Conservation (phyloP, 2,113 vertebrate species). For the Blennius ocellaris region DNA sequence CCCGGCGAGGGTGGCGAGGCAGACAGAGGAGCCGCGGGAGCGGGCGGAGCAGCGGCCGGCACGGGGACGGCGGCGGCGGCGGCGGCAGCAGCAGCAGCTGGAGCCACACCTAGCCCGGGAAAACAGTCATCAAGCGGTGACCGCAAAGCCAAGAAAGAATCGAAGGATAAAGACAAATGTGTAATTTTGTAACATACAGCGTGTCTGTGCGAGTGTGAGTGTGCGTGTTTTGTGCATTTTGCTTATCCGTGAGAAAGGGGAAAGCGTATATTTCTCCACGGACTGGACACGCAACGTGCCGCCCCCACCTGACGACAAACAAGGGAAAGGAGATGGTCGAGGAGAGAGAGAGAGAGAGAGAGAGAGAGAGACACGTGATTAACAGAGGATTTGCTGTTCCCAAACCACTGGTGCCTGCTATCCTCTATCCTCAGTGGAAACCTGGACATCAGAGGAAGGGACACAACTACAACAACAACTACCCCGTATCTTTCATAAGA, state of each 20-base stretch:
- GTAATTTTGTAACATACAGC: constrained; percentile 90
- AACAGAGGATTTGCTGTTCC: constrained; percentile 84
- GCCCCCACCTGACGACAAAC: constrained; percentile 69
- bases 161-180: constrained; percentile 93
- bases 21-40: constrained; percentile 61
- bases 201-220: constrained; percentile 50
- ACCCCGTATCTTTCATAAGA: constrained; percentile 83
- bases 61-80: constrained; percentile 61
- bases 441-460: constrained; percentile 78
- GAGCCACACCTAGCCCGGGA: constrained; percentile 86
- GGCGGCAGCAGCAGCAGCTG: constrained; percentile 74
- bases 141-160: constrained; percentile 94
- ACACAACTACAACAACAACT: constrained; percentile 65
- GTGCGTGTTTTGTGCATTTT: constrained; percentile 65
- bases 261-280: constrained; percentile 56
- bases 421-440: constrained; percentile 80
- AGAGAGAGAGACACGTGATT: constrained; percentile 47
- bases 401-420: constrained; percentile 96
- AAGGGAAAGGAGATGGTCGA: constrained; percentile 62
- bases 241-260: constrained; percentile 66
- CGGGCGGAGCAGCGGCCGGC: constrained; percentile 69
- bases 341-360: constrained; percentile 27
- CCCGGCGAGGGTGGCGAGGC: constrained; percentile 60
- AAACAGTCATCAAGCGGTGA: constrained; percentile 88
- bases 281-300: constrained; percentile 72